phyloP scores from a whole-genome alignment of 2,797 vertebrate genomes.

The Pangasius macronema region DNA sequence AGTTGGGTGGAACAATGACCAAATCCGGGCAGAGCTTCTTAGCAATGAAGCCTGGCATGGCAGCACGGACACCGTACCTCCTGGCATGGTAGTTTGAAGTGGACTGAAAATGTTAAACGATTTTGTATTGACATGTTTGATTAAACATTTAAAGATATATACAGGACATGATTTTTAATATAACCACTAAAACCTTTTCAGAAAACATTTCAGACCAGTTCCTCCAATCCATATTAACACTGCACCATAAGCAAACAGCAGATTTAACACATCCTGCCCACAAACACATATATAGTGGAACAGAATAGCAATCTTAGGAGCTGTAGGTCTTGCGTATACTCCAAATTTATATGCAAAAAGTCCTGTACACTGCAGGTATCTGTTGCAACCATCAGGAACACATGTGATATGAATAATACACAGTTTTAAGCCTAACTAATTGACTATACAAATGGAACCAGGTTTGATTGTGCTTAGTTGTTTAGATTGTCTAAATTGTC shows the following conservation, averaged over 20 bases:
- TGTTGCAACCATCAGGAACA: not conserved
- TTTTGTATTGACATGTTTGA: not conserved
- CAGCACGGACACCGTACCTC: slow-evolving; percentile 93
- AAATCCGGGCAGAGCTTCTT: slow-evolving; percentile 92
- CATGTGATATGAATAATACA: too few relatives aligned
- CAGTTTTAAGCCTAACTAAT: not conserved
- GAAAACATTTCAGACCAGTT: not conserved
- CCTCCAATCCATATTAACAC: not conserved
- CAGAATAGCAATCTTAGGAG: not conserved
- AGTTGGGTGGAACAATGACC: slow-evolving; percentile 88
- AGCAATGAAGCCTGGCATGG: slow-evolving; percentile 98
- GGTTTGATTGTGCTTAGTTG: not conserved
- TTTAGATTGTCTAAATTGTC: too few relatives aligned
- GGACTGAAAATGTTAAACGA: slow-evolving; percentile 73
- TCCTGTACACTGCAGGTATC: not conserved
- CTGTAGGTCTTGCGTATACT: not conserved
- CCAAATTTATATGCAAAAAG: not conserved
- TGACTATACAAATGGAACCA: not conserved
- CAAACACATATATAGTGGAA: not conserved
- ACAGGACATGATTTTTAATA: not conserved
- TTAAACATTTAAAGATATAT: not conserved
- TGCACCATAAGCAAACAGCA: not conserved
- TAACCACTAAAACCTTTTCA: too few relatives aligned
- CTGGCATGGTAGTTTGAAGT: slow-evolving; percentile 97
- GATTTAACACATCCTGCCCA: not conserved